Evolutionary conservation across 2,797 vertebrate species (phyloP), one percentile per base, ranked within the genome.

Genomic region (Syngnathus acus): DNA sequence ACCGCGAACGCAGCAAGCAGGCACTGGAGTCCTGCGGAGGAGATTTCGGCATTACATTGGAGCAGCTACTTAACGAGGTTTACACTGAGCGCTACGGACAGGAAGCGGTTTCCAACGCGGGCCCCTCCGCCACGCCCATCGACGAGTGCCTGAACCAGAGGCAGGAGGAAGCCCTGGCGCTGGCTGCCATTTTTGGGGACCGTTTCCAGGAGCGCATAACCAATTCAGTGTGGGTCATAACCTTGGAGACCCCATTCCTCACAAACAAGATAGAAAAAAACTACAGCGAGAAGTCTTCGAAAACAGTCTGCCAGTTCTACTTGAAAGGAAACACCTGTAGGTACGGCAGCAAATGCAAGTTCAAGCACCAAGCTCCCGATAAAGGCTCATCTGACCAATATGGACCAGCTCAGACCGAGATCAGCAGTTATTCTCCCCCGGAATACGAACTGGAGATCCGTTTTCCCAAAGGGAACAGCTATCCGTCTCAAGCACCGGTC

Each of bases 121-220:
- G 84, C 40, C 85, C 89, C 0, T 73, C 74, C 43, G 80, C 45
- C 1, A 65, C 91, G 38, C 88, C 86, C 55, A 77, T 85, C 76
- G 90, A 93, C 48, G 94, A 98, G 62, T 96, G 94, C 83, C 71
- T 93, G 68, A 91, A 89, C 63, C 91, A 94, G 74, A 91, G 94
- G 66, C 92, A 93, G 77, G 97, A 99, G 74, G 97, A 99, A 76
- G 92, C 92, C 9, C 83, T 97, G 66, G 97, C 91, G 32, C 92
- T 99, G 4, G 68, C 64, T 37, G 96, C 97, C 19, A 99, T 99
- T 66, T 99, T 89, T 10, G 95, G 94, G 19, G 93, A 96, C 10
- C 96, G 95, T 68, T 99, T 99, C 79, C 87, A 85, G 17, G 95
- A 99, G 85, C 92, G 94, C 75, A 97, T 99, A 78, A 83, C 89